These are phyloP conservation scores for Girardia tigrina DNA, from an alignment of 2,888 invertebrate genomes.

Conservation along the genomic window DNA sequence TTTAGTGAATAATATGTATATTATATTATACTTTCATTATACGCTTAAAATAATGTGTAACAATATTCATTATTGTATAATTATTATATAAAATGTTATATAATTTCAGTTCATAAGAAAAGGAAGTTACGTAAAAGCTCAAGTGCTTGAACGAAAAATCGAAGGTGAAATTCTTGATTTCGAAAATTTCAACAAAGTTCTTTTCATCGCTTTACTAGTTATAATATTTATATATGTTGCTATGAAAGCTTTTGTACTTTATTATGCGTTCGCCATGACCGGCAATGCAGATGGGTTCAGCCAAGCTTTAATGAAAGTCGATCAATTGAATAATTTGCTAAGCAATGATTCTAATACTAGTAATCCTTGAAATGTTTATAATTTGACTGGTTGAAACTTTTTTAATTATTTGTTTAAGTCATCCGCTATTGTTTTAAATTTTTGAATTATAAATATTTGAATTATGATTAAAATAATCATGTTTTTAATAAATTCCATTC, in stretches of 20 bases:
- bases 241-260: background rate
- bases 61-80: too few relatives aligned
- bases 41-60: too few relatives aligned
- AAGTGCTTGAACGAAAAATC: background rate
- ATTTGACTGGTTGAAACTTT: background rate
- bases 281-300: background rate
- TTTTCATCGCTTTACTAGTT: background rate
- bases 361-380: background rate
- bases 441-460: too few relatives aligned
- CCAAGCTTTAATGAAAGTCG: conserved; percentile 8
- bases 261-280: background rate
- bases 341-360: background rate
- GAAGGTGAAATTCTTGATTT: background rate
- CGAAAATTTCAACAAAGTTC: background rate
- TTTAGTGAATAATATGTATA: too few relatives aligned
- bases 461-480: too few relatives aligned
- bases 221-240: background rate
- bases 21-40: too few relatives aligned
- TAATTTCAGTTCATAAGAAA: conserved; percentile 2
- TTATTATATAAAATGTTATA: too few relatives aligned
- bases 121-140: background rate
- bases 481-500: too few relatives aligned
- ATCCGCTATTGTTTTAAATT: background rate
- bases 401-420: background rate
- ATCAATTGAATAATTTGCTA: background rate